A percentile compares a stretch with the other conserved stretches of the same genome.
These are phyloP conservation scores for Sinocyclocheilus grahami DNA, from an alignment of 2,113 vertebrate genomes.

Conservation along the genomic window DNA sequence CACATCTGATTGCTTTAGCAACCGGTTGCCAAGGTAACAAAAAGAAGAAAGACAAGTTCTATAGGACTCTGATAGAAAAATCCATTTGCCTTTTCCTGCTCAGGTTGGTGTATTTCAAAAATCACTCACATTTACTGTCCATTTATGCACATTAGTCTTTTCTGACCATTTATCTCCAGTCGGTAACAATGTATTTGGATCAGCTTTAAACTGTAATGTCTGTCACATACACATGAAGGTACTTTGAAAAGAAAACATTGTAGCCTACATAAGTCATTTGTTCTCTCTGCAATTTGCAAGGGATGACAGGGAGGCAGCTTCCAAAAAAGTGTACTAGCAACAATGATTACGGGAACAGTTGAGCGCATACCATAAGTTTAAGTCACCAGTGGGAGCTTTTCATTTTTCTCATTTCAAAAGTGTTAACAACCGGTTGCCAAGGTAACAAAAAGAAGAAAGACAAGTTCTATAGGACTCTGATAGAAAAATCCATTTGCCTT, in stretches of 20 bases:
- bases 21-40: slow-evolving; percentile 56
- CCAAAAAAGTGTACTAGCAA: not conserved
- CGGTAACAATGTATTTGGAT: not conserved
- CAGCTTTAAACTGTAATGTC: not conserved
- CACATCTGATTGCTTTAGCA: slow-evolving; percentile 53
- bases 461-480: slow-evolving; percentile 15
- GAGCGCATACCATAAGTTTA: not conserved
- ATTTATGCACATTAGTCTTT: not conserved
- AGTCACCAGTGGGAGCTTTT: not conserved
- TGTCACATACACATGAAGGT: not conserved
- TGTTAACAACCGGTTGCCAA: slow-evolving; percentile 27
- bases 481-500: slow-evolving; percentile 22
- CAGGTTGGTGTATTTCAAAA: not conserved
- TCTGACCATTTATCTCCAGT: not conserved
- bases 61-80: slow-evolving; percentile 26
- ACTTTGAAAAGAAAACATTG: not conserved
- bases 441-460: slow-evolving; percentile 43
- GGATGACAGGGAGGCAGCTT: not conserved
- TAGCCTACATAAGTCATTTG: not conserved
- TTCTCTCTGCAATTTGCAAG: not conserved
- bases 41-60: slow-evolving; percentile 25
- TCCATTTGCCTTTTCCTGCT: slow-evolving; percentile 5
- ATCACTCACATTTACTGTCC: not conserved
- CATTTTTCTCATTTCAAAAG: not conserved
- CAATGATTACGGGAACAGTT: not conserved